Percentiles rank a stretch among this genome's conserved stretches.
Conservation (phyloP, 2,888 invertebrate species). For the Tethea ocularis region DNA sequence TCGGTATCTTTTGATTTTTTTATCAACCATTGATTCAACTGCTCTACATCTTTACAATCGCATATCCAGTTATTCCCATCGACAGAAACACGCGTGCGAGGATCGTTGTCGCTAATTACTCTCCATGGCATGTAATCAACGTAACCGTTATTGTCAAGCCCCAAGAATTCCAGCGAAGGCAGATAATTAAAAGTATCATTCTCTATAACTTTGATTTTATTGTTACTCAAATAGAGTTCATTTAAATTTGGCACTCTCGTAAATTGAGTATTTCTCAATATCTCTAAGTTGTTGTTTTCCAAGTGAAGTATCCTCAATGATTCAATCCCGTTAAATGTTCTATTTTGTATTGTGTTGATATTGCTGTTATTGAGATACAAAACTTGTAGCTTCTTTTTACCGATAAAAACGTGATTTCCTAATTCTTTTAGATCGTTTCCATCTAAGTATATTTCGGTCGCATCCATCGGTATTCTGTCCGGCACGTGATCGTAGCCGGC, state of each 20-base stretch:
- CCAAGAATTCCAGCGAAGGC: constrained; percentile 87
- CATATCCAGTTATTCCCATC: constrained; percentile 93
- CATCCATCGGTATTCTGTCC: constrained; percentile 93
- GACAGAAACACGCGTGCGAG: constrained; percentile 87
- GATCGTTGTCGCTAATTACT: constrained; percentile 86
- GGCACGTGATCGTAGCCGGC: constrained; percentile 90
- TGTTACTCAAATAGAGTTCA: constrained; percentile 90
- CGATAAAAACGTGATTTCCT: constrained; percentile 93
- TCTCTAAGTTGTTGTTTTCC: constrained; percentile 89
- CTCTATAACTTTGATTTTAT: constrained; percentile 88
- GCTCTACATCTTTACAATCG: constrained; percentile 88
- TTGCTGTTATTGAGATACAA: constrained; percentile 91
- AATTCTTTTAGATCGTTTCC: constrained; percentile 91
- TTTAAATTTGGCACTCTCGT: constrained; percentile 88
- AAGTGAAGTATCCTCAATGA: constrained; percentile 89
- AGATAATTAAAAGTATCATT: constrained; percentile 91
- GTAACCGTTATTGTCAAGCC: constrained; percentile 90
- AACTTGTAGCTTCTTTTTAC: constrained; percentile 91
- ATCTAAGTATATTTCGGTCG: constrained; percentile 93
- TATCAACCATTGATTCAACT: constrained; percentile 88
- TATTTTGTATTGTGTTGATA: constrained; percentile 89
- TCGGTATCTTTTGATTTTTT: constrained; percentile 87
- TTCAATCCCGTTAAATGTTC: constrained; percentile 92
- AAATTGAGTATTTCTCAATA: constrained; percentile 90
- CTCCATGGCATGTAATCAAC: constrained; percentile 90